Evolutionary conservation across 2,888 invertebrate genomes (phyloP).

Genomic region (Lasiommata megera): DNA sequence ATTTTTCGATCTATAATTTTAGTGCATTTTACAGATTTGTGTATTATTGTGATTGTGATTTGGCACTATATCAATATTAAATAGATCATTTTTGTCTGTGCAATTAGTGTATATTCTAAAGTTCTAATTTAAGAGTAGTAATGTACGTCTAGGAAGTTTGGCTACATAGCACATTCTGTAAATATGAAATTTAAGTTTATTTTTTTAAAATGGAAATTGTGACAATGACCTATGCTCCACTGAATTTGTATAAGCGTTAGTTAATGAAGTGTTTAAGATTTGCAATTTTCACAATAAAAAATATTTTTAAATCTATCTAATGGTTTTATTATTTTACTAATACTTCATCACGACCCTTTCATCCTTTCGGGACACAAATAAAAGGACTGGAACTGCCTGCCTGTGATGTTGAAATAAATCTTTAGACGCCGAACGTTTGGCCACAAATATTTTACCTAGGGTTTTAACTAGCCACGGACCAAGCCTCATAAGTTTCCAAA

Average conservation of each 20-base stretch:
- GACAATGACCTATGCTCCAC: constrained; percentile 47
- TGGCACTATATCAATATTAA: no score
- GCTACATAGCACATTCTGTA: constrained; percentile 49
- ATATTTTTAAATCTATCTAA: constrained; percentile 41
- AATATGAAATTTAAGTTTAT: constrained; percentile 65
- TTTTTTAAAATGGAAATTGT: constrained; percentile 65
- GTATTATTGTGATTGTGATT: no score
- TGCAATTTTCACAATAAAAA: constrained; percentile 64
- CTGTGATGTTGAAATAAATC: no score
- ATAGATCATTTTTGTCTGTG: neutral
- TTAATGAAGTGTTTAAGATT: constrained; percentile 45
- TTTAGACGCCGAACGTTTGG: no score
- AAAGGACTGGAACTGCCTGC: no score
- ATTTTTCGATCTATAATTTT: no score
- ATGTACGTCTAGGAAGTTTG: constrained; percentile 34
- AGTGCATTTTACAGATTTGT: no score
- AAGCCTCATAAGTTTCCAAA: no score
- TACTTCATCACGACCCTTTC: neutral
- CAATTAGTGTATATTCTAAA: constrained; percentile 22
- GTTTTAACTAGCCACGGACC: no score
- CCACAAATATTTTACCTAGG: no score
- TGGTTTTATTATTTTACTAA: neutral
- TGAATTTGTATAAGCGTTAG: constrained; percentile 52
- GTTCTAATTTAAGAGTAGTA: constrained; percentile 20
- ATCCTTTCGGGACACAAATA: no score